Evolutionary conservation across 1,140 invertebrate genomes (phyloP), one percentile per base, ranked within the genome.

Genomic region (Pseudoatta argentina): DNA sequence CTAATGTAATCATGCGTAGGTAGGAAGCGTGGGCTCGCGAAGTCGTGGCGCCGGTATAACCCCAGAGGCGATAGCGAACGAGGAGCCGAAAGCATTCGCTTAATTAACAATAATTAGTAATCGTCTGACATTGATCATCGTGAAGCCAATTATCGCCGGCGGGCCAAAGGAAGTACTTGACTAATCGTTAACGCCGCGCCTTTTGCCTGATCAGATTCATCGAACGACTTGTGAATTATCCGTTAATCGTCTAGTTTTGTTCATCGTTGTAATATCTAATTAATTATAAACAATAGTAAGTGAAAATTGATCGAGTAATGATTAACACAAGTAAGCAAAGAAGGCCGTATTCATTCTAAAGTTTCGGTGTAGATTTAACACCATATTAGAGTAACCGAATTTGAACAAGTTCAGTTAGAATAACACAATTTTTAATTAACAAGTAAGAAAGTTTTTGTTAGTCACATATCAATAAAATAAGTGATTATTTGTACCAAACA

Each of bases 31-130:
- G 71, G 88, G 88, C 73, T 57, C 44, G 73, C 85, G 85, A 77
- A 85, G 71, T 14, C n/a, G 88, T 61, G 67, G 85, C 81, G 89
- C 85, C 88, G 78, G 73, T 76, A 85, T 91, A 92, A 90, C 91
- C 92, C 91, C 81, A 81, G 77, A 83, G 91, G 87, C 85, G 89
- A 86, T 78, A 79, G 79, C 78, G 63, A 61, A 73, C 87, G 86
- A 90, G 88, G 78, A 67, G 63, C 87, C 86, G 67, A 92, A 88
- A 88, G 78, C 92, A 87, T 87, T 85, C 78, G 89, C 72, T 91
- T 94, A 94, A 94, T 94, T 93, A 94, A 81, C 86, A 89, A 92
- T 92, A 93, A 93, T 93, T 93, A 94, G 91, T 92, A 90, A 92
- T 92, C 89, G 83, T 55, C 67, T 73, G 72, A 78, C 73, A 88